phyloP scores from a whole-genome alignment of 2,797 vertebrate species.

The Spondyliosoma cantharus region DNA sequence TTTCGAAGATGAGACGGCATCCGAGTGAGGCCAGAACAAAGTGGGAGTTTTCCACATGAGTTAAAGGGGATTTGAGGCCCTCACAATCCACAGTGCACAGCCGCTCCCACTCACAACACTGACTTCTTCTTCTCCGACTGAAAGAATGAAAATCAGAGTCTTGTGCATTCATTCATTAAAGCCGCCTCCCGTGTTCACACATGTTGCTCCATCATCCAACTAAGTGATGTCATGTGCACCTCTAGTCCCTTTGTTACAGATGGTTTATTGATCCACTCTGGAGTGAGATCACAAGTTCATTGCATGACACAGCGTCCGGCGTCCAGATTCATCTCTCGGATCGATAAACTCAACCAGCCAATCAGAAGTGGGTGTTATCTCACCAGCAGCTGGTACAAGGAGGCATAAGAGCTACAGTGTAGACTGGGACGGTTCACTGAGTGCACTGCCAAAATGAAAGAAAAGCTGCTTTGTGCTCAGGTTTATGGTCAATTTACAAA shows the following conservation, averaged over 20 bases:
- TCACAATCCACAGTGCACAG: conserved; percentile 42
- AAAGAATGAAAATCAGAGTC: conserved; percentile 6
- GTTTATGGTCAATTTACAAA: not conserved
- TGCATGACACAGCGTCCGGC: conserved; percentile 19
- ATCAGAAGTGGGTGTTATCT: conserved; percentile 27
- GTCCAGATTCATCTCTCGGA: conserved; percentile 55
- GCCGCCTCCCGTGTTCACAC: not conserved
- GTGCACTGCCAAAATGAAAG: conserved; percentile 1
- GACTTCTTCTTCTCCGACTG: conserved; percentile 12
- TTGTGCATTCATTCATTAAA: conserved; percentile 17
- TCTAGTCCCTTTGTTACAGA: conserved; percentile 9
- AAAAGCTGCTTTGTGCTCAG: not conserved
- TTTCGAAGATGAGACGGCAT: conserved; percentile 55
- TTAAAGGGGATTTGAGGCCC: conserved; percentile 66
- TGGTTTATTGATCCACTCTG: conserved; percentile 54
- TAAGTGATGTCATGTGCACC: conserved; percentile 8
- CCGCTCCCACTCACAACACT: conserved; percentile 43
- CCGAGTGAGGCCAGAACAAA: conserved; percentile 61
- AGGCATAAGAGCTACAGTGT: conserved; percentile 9
- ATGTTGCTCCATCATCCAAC: conserved; percentile 2
- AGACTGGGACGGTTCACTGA: not conserved
- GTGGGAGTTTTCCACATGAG: conserved; percentile 75
- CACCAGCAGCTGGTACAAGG: conserved; percentile 3
- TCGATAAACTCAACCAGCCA: conserved; percentile 59
- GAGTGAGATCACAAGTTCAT: conserved; percentile 41